These are phyloP conservation scores for Caranx ignobilis DNA, from an alignment of 2,113 vertebrate genomes.

Conservation along the genomic window DNA sequence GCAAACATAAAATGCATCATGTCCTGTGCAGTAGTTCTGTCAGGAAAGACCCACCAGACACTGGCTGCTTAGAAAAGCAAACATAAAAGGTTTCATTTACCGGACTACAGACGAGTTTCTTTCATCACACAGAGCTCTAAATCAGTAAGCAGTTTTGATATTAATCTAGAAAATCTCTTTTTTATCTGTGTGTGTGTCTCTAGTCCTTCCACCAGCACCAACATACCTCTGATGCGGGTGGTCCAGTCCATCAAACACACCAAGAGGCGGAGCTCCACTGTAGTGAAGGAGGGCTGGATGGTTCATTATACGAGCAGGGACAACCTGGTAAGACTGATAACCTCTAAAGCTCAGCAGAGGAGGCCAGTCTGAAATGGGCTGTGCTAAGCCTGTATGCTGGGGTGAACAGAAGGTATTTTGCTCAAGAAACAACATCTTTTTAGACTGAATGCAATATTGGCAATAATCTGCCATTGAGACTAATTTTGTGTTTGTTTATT, in stretches of 20 bases:
- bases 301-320: slow-evolving; percentile 97
- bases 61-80: slow-evolving; percentile 22
- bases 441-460: not conserved
- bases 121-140: not conserved
- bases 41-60: slow-evolving; percentile 17
- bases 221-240: slow-evolving; percentile 99
- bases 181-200: slow-evolving; percentile 26
- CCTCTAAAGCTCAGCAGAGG: slow-evolving; percentile 45
- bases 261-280: slow-evolving; percentile 97
- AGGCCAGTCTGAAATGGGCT: slow-evolving; percentile 49
- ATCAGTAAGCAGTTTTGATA: not conserved
- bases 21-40: slow-evolving; percentile 21
- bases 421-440: slow-evolving; percentile 14
- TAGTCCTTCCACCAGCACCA: slow-evolving; percentile 98
- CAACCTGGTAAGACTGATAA: slow-evolving; percentile 91
- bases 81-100: slow-evolving; percentile 4
- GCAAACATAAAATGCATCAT: slow-evolving; percentile 30
- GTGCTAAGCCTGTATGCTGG: slow-evolving; percentile 36
- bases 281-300: slow-evolving; percentile 99
- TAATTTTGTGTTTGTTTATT: slow-evolving; percentile 60
- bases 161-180: slow-evolving; percentile 9
- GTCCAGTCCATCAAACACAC: slow-evolving; percentile 99
- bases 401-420: slow-evolving; percentile 51
- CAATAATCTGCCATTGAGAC: slow-evolving; percentile 11
- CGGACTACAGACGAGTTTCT: not conserved